These are phyloP conservation scores for Drosophila tsacasi DNA, from an alignment of 1,140 invertebrate species.

Conservation along the genomic window DNA sequence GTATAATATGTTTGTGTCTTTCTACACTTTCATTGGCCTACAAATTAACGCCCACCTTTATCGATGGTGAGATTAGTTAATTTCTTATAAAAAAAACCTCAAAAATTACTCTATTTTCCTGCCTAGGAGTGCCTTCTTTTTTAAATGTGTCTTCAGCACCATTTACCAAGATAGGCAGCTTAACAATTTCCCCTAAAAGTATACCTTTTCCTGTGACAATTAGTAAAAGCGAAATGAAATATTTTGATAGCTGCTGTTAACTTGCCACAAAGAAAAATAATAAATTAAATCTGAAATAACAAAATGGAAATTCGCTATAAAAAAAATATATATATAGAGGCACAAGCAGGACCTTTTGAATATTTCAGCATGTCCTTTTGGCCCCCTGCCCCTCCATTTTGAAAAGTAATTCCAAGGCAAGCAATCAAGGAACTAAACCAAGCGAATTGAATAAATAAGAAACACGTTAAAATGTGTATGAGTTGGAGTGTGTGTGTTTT, in stretches of 20 bases:
- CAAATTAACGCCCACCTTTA: too few relatives aligned
- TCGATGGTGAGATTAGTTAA: too few relatives aligned
- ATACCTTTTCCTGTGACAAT: constrained; percentile 19
- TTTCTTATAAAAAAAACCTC: too few relatives aligned
- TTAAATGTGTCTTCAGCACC: too few relatives aligned
- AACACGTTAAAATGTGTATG: constrained; percentile 53
- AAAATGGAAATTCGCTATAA: not conserved
- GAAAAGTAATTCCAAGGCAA: constrained; percentile 24
- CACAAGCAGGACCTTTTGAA: not conserved
- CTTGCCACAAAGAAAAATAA: not conserved
- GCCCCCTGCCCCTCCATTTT: not conserved
- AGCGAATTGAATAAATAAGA: constrained; percentile 83
- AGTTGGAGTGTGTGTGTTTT: not conserved
- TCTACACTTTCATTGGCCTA: too few relatives aligned
- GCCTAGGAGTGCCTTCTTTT: too few relatives aligned
- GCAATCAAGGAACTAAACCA: constrained; percentile 82
- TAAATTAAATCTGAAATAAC: not conserved
- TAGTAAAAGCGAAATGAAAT: not conserved
- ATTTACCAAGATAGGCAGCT: too few relatives aligned
- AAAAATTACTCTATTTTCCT: too few relatives aligned
- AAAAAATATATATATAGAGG: not conserved
- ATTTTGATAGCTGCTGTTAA: not conserved
- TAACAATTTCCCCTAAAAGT: constrained; percentile 32
- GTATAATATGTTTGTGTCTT: too few relatives aligned
- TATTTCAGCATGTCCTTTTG: constrained; percentile 3